Base-by-base conservation (phyloP, 2,888 invertebrate species). In the Orthosia gothica region DNA sequence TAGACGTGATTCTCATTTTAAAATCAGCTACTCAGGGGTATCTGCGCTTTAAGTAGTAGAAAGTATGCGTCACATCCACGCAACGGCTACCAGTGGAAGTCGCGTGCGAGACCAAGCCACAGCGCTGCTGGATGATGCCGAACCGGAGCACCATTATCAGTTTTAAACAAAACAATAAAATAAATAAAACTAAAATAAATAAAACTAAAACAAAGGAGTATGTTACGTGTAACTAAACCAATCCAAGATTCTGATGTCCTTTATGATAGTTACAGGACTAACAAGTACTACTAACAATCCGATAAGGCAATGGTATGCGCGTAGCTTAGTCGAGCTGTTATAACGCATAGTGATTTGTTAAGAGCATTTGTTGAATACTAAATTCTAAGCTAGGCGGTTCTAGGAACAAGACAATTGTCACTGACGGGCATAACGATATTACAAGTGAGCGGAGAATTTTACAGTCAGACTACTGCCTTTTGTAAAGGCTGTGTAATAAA, bases 321-420 rank as follows among this genome's bases (percentile, higher is more conserved):
- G 54, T 18, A n/a, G 40, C 15, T 58, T 26, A 26, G 49, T 16
- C 26, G 13, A 58, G 78, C 16, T 79, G 72, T 70, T 54, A 65
- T 47, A 50, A 26, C 16, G 82, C 65, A 66, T 79, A 83, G 23
- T 61, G 65, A 83, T 83, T 69, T 83, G 65, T 66, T 73, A 54
- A 45, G 47, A 58, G 45, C 74, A 69, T 58, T 69, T 3, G 15
- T 64, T 54, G 81, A 81, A 83, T 81, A 83, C 69, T 70, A 81
- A 81, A 69, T 55, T 20, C 62, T 49, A 26, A 57, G 47, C 63
- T 20, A 49, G 20, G 15, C 9, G 16, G 26, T 76, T 81, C 63
- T 63, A 18, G 40, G 81, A 81, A 80, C 58, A 20, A 49, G 20
- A 32, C 15, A 15, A 52, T 23, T 12, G 32, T 20, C 57, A 26